Evolutionary conservation across 2,888 invertebrate genomes (phyloP).

Genomic region (Acrocyrtus sp.): DNA sequence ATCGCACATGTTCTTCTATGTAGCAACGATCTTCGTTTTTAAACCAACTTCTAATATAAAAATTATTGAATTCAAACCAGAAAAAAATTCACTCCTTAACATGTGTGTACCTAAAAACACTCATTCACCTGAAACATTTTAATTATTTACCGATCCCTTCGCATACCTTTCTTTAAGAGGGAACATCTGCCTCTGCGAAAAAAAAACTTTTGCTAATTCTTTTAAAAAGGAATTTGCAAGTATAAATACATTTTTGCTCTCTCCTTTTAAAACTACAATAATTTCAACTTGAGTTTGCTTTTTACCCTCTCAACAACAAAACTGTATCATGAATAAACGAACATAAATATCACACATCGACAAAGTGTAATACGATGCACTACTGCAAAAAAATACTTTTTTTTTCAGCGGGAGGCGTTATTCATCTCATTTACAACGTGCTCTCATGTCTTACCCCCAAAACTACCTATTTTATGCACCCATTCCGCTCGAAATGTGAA

Average conservation of each 20-base stretch:
- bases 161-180: too few relatives aligned
- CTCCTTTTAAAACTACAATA: background rate
- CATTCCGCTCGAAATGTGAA: background rate
- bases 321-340: background rate
- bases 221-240: background rate
- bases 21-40: background rate
- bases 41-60: background rate
- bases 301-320: background rate
- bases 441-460: background rate
- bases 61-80: background rate
- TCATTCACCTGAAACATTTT: slow-evolving; percentile 45
- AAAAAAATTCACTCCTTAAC: background rate
- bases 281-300: background rate
- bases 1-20: background rate
- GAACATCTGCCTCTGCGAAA: background rate
- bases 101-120: slow-evolving; percentile 20
- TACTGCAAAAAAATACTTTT: too few relatives aligned
- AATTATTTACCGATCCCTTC: slow-evolving; percentile 37
- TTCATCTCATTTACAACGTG: background rate
- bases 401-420: too few relatives aligned
- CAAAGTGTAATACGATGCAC: too few relatives aligned
- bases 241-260: too few relatives aligned
- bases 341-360: background rate
- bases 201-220: background rate
- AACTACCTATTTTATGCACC: too few relatives aligned